phyloP scores from a whole-genome alignment of 1,140 invertebrate species.

The Coptotermes formosanus region DNA sequence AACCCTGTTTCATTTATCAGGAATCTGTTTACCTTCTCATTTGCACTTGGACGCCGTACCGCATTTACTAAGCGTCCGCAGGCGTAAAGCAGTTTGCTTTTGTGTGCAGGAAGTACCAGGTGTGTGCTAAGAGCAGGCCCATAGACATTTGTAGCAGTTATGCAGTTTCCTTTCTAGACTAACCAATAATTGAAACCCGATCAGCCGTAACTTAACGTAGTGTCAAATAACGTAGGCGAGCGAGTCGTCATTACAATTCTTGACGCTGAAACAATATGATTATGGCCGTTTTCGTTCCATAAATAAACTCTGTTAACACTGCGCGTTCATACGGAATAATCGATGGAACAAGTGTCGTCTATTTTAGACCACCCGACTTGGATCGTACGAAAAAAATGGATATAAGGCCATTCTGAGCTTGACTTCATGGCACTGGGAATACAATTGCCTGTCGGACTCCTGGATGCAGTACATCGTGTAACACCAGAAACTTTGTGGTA shows the following conservation, averaged over 20 bases:
- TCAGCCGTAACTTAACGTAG: background rate
- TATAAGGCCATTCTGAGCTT: background rate
- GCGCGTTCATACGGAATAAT: background rate
- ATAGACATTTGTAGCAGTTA: background rate
- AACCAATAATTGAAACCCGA: background rate
- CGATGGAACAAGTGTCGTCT: conserved; percentile 7
- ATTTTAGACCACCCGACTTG: background rate
- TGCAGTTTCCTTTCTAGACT: background rate
- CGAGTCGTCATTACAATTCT: background rate
- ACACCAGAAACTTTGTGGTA: too few species aligned
- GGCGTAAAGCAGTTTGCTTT: too few species aligned
- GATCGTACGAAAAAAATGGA: background rate
- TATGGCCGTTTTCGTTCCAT: background rate
- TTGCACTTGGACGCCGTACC: too few species aligned
- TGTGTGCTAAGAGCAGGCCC: background rate
- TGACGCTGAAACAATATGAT: background rate
- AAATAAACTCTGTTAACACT: conserved; percentile 6
- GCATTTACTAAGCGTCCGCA: too few species aligned
- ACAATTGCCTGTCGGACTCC: too few species aligned
- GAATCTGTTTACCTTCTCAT: too few species aligned
- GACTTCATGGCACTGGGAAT: too few species aligned
- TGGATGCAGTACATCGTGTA: too few species aligned
- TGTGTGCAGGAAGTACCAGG: background rate
- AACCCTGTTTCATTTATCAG: too few species aligned
- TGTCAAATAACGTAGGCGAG: background rate